Conservation (phyloP, 2,888 invertebrate species). For the Xanthia icteritia region DNA sequence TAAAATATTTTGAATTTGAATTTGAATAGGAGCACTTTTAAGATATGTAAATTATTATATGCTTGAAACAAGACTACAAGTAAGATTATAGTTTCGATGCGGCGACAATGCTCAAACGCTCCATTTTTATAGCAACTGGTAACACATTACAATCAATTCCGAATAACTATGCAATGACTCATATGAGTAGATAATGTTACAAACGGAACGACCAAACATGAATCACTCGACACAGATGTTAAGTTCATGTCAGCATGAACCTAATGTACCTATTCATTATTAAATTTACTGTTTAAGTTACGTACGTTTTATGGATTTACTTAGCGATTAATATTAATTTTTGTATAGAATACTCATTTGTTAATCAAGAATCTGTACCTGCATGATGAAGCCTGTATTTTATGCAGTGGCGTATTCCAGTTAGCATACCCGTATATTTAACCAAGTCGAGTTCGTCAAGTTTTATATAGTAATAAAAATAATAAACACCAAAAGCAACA, state of each 20-base stretch:
- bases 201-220: constrained; percentile 34
- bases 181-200: constrained; percentile 39
- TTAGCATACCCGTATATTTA: not conserved
- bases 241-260: constrained; percentile 27
- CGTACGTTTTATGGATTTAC: not conserved
- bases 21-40: not conserved
- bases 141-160: constrained; percentile 23
- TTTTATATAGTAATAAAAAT: not conserved
- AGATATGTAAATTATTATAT: not conserved
- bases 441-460: not conserved
- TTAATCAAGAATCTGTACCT: not conserved
- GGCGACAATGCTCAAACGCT: not conserved
- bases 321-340: not conserved
- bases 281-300: not conserved
- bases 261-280: not conserved
- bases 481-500: too few species aligned
- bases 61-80: not conserved
- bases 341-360: not conserved
- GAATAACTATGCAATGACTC: constrained; percentile 35
- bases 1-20: too few species aligned
- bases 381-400: not conserved
- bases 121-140: constrained; percentile 5
- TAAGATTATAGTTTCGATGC: not conserved
- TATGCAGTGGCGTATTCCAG: not conserved
- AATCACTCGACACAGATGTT: constrained; percentile 53